These are phyloP conservation scores for Neodiprion lecontei DNA, from an alignment of 1,140 invertebrate genomes.

Conservation along the genomic window DNA sequence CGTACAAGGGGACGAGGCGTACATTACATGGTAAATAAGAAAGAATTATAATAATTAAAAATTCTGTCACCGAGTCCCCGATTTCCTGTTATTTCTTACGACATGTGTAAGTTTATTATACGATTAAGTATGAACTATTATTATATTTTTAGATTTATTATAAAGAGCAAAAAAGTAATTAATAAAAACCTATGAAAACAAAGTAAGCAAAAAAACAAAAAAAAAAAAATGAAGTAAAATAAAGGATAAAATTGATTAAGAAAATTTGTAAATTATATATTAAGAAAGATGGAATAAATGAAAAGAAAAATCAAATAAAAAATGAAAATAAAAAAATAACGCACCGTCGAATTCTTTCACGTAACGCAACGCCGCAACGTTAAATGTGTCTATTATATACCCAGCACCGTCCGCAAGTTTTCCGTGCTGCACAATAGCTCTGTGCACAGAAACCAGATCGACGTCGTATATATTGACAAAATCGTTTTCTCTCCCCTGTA, in stretches of 20 bases:
- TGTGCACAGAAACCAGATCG: neutral
- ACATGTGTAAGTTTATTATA: constrained; percentile 34
- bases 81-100: constrained; percentile 51
- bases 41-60: constrained; percentile 7
- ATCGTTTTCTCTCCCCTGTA: neutral
- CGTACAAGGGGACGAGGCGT: constrained; percentile 6
- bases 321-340: neutral
- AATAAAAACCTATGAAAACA: constrained; percentile 30
- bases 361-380: neutral
- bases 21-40: neutral
- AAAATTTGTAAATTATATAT: constrained; percentile 54
- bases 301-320: constrained; percentile 38
- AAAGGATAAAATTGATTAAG: constrained; percentile 35
- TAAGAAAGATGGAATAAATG: constrained; percentile 38
- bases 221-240: constrained; percentile 14
- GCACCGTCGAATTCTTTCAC: neutral
- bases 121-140: constrained; percentile 24
- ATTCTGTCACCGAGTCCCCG: constrained; percentile 31
- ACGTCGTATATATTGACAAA: neutral
- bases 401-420: neutral
- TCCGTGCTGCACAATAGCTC: neutral
- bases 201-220: neutral
- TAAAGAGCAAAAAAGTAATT: constrained; percentile 30
- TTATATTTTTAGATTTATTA: constrained; percentile 49
- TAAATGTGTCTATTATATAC: neutral